These are phyloP conservation scores for Hafferia zeledoni DNA, from an alignment of 2,797 vertebrate genomes.

Conservation along the genomic window DNA sequence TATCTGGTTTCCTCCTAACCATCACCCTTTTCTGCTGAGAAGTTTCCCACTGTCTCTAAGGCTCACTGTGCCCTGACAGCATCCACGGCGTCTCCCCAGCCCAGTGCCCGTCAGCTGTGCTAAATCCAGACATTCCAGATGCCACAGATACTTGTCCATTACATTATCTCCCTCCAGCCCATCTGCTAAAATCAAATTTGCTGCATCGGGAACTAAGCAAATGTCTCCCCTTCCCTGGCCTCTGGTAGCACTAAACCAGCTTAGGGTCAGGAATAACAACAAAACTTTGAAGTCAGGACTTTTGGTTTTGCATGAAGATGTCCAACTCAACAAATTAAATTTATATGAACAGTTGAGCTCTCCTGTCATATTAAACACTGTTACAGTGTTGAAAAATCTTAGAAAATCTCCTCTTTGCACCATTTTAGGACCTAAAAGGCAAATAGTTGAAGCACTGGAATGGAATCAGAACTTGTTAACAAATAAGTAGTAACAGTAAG, in stretches of 20 bases:
- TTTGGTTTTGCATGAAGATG: neutral
- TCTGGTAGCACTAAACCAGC: slow-evolving; percentile 13
- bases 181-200: slow-evolving; percentile 55
- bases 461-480: slow-evolving; percentile 20
- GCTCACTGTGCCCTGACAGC: neutral
- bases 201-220: neutral
- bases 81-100: neutral
- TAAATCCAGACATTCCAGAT: slow-evolving; percentile 63
- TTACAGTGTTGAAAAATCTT: neutral
- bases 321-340: neutral
- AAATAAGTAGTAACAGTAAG: slow-evolving; percentile 23
- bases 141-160: slow-evolving; percentile 20
- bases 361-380: neutral
- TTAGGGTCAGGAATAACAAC: slow-evolving; percentile 25
- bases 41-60: neutral
- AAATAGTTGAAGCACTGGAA: neutral
- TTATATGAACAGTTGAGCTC: neutral
- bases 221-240: slow-evolving; percentile 12
- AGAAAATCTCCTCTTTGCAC: neutral
- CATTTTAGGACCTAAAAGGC: neutral
- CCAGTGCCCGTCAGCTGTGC: neutral
- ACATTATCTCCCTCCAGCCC: slow-evolving; percentile 23
- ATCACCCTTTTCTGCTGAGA: neutral
- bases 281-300: slow-evolving; percentile 10
- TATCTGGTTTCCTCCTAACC: neutral